Percentiles rank a stretch among this genome's conserved stretches.
These are phyloP conservation scores for Thereva unica DNA, from an alignment of 2,888 invertebrate species.

Conservation along the genomic window DNA sequence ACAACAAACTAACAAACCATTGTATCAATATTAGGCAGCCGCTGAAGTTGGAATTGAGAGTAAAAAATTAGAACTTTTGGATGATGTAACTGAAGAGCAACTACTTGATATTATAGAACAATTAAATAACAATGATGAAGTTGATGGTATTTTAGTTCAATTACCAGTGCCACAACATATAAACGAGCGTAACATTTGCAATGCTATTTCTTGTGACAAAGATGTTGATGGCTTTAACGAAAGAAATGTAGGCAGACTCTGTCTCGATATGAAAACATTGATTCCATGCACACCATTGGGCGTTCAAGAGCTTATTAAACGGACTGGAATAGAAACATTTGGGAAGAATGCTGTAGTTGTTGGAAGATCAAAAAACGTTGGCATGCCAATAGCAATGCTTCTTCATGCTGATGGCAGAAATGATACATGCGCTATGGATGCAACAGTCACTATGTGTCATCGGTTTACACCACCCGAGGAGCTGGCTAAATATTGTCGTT, in stretches of 20 bases:
- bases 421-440: conserved; percentile 77
- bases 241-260: conserved; percentile 78
- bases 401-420: conserved; percentile 75
- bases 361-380: conserved; percentile 90
- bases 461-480: conserved; percentile 81
- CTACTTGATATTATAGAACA: conserved; percentile 67
- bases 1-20: not conserved
- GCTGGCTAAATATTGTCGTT: conserved; percentile 66
- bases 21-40: conserved; percentile 56
- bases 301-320: conserved; percentile 56
- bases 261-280: conserved; percentile 72
- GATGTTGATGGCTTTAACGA: conserved; percentile 93
- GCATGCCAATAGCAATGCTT: conserved; percentile 85
- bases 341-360: conserved; percentile 88
- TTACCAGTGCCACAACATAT: conserved; percentile 81
- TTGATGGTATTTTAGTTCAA: conserved; percentile 85
- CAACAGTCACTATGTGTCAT: conserved; percentile 89
- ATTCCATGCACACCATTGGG: conserved; percentile 82
- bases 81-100: conserved; percentile 67
- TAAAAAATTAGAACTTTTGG: conserved; percentile 66
- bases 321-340: conserved; percentile 72
- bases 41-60: conserved; percentile 68
- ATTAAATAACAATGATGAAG: conserved; percentile 69
- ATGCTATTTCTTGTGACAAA: conserved; percentile 77
- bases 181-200: conserved; percentile 72